These are phyloP conservation scores for Caenorhabditis sp. DNA, from an alignment of 2,888 invertebrate species.

Conservation along the genomic window DNA sequence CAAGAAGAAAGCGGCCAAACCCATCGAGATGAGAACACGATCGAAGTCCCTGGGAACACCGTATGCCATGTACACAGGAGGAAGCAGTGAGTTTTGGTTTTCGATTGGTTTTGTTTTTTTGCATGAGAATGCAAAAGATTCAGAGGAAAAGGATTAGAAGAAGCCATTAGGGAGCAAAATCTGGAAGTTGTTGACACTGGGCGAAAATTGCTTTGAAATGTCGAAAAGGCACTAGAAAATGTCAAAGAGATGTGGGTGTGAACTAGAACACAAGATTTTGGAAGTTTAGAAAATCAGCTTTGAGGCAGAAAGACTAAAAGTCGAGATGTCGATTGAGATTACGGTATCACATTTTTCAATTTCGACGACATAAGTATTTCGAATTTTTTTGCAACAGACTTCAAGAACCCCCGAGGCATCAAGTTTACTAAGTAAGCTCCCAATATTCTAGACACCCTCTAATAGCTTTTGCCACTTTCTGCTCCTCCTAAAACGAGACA, in stretches of 20 bases:
- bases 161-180: neutral
- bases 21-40: conserved; percentile 31
- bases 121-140: neutral
- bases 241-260: neutral
- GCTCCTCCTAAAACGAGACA: neutral
- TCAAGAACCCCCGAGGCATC: too few relatives aligned
- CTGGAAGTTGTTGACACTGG: neutral
- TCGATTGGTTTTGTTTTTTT: neutral
- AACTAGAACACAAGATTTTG: neutral
- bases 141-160: neutral
- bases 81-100: neutral
- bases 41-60: conserved; percentile 47
- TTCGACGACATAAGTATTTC: too few relatives aligned
- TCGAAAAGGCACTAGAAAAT: neutral
- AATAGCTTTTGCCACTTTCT: neutral
- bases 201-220: neutral
- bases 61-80: conserved; percentile 1
- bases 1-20: conserved; percentile 44
- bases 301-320: too few relatives aligned
- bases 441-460: neutral
- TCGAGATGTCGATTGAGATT: too few relatives aligned
- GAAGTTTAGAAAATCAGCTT: neutral
- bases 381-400: too few relatives aligned
- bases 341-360: too few relatives aligned
- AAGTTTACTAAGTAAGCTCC: too few relatives aligned